Base-by-base conservation (phyloP, 2,888 invertebrate genomes). In the Carterocephalus palaemon region DNA sequence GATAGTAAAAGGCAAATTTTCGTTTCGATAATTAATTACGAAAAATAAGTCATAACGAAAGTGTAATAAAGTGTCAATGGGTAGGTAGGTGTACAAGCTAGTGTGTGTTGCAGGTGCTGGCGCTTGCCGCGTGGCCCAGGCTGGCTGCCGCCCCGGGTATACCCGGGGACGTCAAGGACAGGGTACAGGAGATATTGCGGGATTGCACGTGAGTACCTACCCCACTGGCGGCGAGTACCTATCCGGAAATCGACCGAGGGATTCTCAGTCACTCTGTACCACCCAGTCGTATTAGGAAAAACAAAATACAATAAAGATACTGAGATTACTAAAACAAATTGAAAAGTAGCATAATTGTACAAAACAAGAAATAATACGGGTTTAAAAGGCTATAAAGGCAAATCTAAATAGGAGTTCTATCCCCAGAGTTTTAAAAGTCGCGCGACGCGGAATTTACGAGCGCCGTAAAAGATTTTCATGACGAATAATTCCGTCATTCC, bases 111-210 rank as follows among this genome's bases (percentile, higher is more conserved):
- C 38, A 78, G 76, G 75, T 77, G 36, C 16, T 75, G 52, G 92
- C 95, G 0, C 68, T 95, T 39, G 92, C 93, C 8, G 83, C 93
- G 1, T 91, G 92, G 53, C 97, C 97, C 0, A 79, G 76, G 15
- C 80, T 98, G 34, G 49, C 61, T 28, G 19, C 46, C 8, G 56
- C 59, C 0, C 73, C 84, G 1, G 58, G 59, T 29, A 92, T 94
- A 59, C 96, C 97, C 0, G 88, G 89, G 0, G 98, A 99, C 75
- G 95, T 92, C 0, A 96, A 96, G 70, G 77, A 89, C 37, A 89
- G 92, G 36, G 96, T 94, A 0, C 69, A 52, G 19, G 76, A 83
- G 29, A 88, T 95, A 49, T 85, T 95, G 12, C 77, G 71, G 0
- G 92, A 91, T 10, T 95, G 95, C 83, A 89, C 89, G 82, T 81